phyloP scores from a whole-genome alignment of 2,797 vertebrate genomes.

The Petrocephalus schoutedeni region DNA sequence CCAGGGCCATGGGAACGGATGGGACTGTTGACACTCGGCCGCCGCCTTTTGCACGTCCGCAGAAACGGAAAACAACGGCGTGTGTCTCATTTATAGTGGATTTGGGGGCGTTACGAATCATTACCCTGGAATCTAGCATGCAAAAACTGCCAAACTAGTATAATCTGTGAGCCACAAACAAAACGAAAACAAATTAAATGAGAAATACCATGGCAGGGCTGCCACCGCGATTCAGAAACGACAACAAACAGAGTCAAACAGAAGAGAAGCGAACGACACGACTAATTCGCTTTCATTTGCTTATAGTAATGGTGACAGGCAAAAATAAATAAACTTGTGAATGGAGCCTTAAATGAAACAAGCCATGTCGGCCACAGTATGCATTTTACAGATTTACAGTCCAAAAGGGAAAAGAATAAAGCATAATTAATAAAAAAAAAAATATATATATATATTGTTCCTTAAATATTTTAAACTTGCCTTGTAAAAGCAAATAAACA shows the following conservation, averaged over 20 bases:
- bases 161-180: not conserved
- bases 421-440: not conserved
- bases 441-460: not conserved
- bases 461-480: not conserved
- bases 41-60: too few relatives aligned
- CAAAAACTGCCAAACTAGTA: conserved; percentile 11
- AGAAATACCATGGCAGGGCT: not conserved
- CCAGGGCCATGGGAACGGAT: not conserved
- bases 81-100: not conserved
- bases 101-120: not conserved
- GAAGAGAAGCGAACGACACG: not conserved
- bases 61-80: not conserved
- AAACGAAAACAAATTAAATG: not conserved
- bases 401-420: not conserved
- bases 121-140: conserved; percentile 9
- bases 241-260: not conserved
- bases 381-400: not conserved
- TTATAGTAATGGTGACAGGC: not conserved
- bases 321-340: not conserved
- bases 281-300: not conserved
- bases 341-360: not conserved
- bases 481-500: not conserved
- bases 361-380: not conserved
- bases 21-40: not conserved
- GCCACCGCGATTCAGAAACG: not conserved